Base-by-base conservation (phyloP, 2,888 invertebrate species). In the Hemicrepidius hirtus region DNA sequence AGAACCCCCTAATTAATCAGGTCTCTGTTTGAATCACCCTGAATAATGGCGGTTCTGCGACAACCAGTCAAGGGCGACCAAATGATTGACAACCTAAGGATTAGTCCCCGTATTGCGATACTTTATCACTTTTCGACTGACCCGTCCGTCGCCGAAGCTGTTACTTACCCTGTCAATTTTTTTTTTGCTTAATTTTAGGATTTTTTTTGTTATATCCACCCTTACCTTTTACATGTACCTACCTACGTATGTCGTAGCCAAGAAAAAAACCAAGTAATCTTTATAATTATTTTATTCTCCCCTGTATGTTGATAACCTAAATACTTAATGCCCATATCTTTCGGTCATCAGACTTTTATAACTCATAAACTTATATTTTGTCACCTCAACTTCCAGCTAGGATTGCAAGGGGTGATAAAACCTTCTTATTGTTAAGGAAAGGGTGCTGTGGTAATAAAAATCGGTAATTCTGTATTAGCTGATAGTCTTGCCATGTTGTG, bases 1-100 rank as follows among this genome's bases (percentile, higher is more conserved):
- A 76, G 75, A 75, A 69, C 68, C 68, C 77, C 78, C 77, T 82
- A 82, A 83, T 82, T 82, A 82, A 83, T 82, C 81, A 80, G 77
- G 73, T 75, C 66, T 66, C 73, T 76, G 75, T 75, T 75, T 71
- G 77, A 77, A 77, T 76, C 74, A 60, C 74, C 74, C 76, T 78
- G 74, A 77, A 77, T 77, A 78, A 75, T 77, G 76, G 77, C 75
- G 76, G 76, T 77, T 78, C 68, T 57, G 68, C 63, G 62, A 63
- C 62, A 63, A 69, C 69, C 63, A 69, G 63, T 69, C 69, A 63
- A 69, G 73, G 49, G 65, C 73, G 59, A 28, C 65, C 68, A 64
- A 71, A 68, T 73, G 73, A 73, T 73, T 73, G 73, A 73, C 73
- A 73, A 40, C 32, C 68, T 16, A 44, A 68, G 65, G 68, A 68